Conservation (phyloP, 2,888 invertebrate species). For the Drosophila histrio region DNA sequence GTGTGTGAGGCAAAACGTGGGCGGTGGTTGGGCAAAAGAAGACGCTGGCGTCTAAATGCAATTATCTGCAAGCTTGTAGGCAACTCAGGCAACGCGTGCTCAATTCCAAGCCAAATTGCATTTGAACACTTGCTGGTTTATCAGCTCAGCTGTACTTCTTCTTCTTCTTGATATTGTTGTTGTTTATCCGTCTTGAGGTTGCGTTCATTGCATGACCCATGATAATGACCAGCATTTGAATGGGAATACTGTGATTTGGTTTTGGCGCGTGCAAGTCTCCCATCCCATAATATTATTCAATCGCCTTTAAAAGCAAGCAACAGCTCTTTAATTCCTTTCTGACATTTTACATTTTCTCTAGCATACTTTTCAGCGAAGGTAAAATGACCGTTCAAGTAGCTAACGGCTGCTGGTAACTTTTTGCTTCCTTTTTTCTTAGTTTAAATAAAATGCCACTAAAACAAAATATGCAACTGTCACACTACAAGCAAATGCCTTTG, state of each 20-base stretch:
- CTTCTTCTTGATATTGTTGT: not conserved
- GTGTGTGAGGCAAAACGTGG: not conserved
- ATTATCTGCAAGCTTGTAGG: conserved; percentile 65
- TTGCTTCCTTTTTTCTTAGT: conserved; percentile 10
- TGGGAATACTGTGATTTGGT: conserved; percentile 37
- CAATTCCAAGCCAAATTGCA: conserved; percentile 70
- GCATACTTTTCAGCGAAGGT: conserved; percentile 64
- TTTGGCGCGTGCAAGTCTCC: conserved; percentile 19
- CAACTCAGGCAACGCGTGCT: conserved; percentile 41
- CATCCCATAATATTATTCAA: not conserved
- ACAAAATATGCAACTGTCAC: conserved; percentile 64
- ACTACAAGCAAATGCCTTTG: conserved; percentile 64
- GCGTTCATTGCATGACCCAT: conserved; percentile 34
- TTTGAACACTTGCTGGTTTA: conserved; percentile 48
- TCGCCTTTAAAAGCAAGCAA: not conserved
- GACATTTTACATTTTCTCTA: conserved; percentile 20
- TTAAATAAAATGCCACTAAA: conserved; percentile 48
- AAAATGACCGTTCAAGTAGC: conserved; percentile 49
- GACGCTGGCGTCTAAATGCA: conserved; percentile 59
- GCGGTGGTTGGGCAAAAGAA: not conserved
- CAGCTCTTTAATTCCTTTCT: conserved; percentile 12
- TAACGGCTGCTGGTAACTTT: conserved; percentile 13
- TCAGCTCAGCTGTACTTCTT: conserved; percentile 11
- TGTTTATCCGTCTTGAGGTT: conserved; percentile 38
- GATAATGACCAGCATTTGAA: conserved; percentile 53